These are phyloP conservation scores for Pyrocephalus nanus DNA, from an alignment of 2,797 vertebrate species.

Conservation along the genomic window DNA sequence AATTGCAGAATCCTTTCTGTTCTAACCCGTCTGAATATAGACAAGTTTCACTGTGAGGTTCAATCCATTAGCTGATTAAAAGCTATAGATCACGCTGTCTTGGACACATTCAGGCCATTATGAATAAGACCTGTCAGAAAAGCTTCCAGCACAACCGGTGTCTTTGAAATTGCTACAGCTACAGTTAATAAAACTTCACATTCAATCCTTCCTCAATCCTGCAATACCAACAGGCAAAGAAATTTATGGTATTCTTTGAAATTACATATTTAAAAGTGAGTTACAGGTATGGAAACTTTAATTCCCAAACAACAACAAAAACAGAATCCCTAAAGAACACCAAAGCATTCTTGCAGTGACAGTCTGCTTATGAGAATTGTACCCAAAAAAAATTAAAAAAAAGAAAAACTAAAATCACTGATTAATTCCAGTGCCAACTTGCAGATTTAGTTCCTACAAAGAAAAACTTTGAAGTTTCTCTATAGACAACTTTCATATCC, in stretches of 20 bases:
- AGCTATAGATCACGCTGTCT: slow-evolving; percentile 70
- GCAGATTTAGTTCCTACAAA: neutral
- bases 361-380: neutral
- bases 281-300: neutral
- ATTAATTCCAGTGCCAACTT: neutral
- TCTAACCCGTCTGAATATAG: slow-evolving; percentile 39
- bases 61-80: slow-evolving; percentile 77
- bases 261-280: slow-evolving; percentile 57
- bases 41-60: slow-evolving; percentile 37
- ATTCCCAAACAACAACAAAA: neutral
- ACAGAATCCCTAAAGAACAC: neutral
- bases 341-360: neutral
- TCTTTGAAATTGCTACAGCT: slow-evolving; percentile 67
- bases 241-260: slow-evolving; percentile 56
- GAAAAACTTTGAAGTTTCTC: neutral
- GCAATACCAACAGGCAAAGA: slow-evolving; percentile 29
- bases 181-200: slow-evolving; percentile 72
- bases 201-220: slow-evolving; percentile 40
- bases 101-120: slow-evolving; percentile 60
- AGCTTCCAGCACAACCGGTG: slow-evolving; percentile 50
- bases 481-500: neutral
- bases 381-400: neutral
- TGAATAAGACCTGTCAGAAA: slow-evolving; percentile 70
- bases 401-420: neutral
- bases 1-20: slow-evolving; percentile 52